Percentiles rank a stretch among this genome's conserved stretches.
phyloP scores from a whole-genome alignment of 1,140 invertebrate species.

The Musca vetustissima region DNA sequence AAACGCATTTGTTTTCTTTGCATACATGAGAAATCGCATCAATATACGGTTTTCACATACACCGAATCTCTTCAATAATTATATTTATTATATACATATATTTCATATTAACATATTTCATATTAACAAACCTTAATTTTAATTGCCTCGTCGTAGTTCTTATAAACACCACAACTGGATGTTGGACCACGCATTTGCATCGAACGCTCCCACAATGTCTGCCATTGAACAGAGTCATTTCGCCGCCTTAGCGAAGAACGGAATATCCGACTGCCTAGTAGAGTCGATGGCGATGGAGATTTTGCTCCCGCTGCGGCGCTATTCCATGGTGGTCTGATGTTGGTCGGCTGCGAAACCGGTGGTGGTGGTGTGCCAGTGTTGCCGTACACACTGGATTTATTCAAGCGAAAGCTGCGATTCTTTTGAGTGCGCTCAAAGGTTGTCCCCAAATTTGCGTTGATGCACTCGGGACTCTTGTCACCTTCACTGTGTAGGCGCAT shows the following conservation, averaged over 20 bases:
- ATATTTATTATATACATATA: no score
- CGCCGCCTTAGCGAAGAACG: conserved; percentile 44
- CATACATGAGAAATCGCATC: no score
- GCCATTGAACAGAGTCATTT: conserved; percentile 44
- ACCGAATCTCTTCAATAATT: no score
- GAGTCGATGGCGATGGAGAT: background rate
- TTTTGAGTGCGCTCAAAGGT: conserved; percentile 41
- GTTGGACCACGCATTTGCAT: conserved; percentile 29
- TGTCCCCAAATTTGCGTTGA: conserved; percentile 25
- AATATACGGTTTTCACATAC: no score
- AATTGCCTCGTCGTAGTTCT: conserved; percentile 49
- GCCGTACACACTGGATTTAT: background rate
- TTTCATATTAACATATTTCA: background rate
- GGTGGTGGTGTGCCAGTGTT: background rate
- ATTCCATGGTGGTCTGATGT: conserved; percentile 59
- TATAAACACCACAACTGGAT: conserved; percentile 36
- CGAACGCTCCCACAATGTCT: conserved; percentile 46
- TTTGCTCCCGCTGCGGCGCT: conserved; percentile 47
- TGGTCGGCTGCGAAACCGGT: background rate
- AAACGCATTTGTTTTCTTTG: no score
- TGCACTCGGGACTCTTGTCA: conserved; percentile 24
- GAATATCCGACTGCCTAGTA: conserved; percentile 40
- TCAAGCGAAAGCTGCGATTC: conserved; percentile 28
- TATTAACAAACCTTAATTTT: conserved; percentile 43
- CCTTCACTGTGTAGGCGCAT: conserved; percentile 31